Percentiles rank a stretch among this genome's conserved stretches.
Evolutionary conservation across 1,140 invertebrate genomes (phyloP).

Genomic region (Listronotus bonariensis): DNA sequence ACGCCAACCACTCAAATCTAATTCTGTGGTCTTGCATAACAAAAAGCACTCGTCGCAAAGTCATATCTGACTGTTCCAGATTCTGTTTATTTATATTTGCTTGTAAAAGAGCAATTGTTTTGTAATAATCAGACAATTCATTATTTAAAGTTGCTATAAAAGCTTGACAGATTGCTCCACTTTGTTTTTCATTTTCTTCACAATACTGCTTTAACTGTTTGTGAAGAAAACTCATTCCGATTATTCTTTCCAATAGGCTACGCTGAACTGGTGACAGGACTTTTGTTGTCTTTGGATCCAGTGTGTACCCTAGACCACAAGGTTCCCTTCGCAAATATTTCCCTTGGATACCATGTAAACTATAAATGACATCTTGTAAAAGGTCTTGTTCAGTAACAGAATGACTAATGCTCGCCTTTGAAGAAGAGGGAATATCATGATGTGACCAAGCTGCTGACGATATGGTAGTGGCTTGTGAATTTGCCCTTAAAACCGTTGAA

Average conservation of each 20-base stretch:
- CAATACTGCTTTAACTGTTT: conserved; percentile 75
- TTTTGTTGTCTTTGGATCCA: conserved; percentile 63
- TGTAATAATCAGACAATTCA: conserved; percentile 86
- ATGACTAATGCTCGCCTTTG: conserved; percentile 30
- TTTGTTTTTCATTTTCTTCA: conserved; percentile 67
- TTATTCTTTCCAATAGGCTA: conserved; percentile 69
- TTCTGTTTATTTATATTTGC: conserved; percentile 65
- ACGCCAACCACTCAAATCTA: conserved; percentile 78
- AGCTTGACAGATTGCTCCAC: conserved; percentile 69
- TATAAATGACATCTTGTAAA: conserved; percentile 78
- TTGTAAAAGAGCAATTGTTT: conserved; percentile 85
- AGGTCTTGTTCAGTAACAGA: conserved; percentile 57
- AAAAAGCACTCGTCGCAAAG: conserved; percentile 78
- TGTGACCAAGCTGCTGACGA: conserved; percentile 38
- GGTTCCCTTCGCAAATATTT: conserved; percentile 72
- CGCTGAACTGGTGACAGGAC: conserved; percentile 55
- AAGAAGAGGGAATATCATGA: conserved; percentile 38
- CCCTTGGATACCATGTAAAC: conserved; percentile 82
- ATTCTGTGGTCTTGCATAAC: conserved; percentile 79
- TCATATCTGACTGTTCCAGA: conserved; percentile 61
- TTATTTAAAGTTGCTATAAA: conserved; percentile 83
- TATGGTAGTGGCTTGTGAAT: conserved; percentile 39
- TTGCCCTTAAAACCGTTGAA: conserved; percentile 21
- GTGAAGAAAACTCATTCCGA: conserved; percentile 87
- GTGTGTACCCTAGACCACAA: conserved; percentile 67